Evolutionary conservation across 2,888 invertebrate genomes (phyloP).

Genomic region (Anoncus sp.): DNA sequence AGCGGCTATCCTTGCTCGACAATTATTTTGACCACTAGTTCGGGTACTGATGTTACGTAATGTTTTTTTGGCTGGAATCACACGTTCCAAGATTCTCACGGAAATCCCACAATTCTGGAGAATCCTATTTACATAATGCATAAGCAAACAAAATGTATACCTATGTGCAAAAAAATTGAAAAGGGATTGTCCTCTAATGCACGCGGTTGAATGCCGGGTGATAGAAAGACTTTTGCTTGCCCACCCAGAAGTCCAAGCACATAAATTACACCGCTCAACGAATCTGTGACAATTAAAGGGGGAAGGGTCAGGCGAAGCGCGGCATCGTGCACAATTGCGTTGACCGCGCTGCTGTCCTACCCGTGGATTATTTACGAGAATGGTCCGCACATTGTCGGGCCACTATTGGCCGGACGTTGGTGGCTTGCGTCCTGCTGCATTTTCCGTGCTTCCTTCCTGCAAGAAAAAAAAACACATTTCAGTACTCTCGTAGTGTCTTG

Average conservation of each 20-base stretch:
- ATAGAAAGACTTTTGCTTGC: conserved; percentile 45
- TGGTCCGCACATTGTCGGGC: conserved; percentile 70
- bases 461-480: conserved; percentile 45
- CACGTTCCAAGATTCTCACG: conserved; percentile 4
- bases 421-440: conserved; percentile 50
- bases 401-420: conserved; percentile 37
- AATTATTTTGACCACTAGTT: not conserved
- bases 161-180: conserved; percentile 69
- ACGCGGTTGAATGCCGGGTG: conserved; percentile 43
- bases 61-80: not conserved
- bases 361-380: conserved; percentile 74
- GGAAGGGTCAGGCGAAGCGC: conserved; percentile 58
- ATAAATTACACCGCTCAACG: conserved; percentile 63
- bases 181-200: conserved; percentile 62
- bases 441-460: conserved; percentile 48
- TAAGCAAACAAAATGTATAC: conserved; percentile 29
- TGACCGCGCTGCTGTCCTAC: conserved; percentile 58
- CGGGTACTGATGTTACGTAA: not conserved
- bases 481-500: not conserved
- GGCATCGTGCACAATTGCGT: conserved; percentile 62
- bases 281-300: conserved; percentile 71
- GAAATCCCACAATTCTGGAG: not conserved
- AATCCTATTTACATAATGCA: conserved; percentile 13
- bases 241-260: conserved; percentile 72
- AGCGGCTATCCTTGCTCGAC: not conserved